These are phyloP conservation scores for Macropodus opercularis DNA, from an alignment of 2,797 vertebrate genomes.

Conservation along the genomic window DNA sequence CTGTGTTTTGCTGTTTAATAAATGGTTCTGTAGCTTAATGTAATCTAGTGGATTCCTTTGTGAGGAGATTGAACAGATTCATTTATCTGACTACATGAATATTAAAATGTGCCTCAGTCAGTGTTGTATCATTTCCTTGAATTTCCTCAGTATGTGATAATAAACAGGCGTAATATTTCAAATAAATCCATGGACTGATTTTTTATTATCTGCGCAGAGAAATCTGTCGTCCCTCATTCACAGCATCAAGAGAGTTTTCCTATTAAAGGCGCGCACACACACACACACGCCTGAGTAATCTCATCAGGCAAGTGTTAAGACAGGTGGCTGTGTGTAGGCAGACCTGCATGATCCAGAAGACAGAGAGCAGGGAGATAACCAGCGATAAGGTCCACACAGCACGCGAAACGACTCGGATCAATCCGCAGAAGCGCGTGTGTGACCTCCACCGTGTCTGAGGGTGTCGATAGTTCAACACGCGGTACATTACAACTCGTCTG, in stretches of 20 bases:
- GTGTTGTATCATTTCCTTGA: conserved; percentile 9
- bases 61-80: neutral
- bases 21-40: conserved; percentile 14
- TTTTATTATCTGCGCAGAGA: conserved; percentile 15
- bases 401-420: conserved; percentile 49
- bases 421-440: conserved; percentile 15
- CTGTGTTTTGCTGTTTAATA: conserved; percentile 16
- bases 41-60: conserved; percentile 13
- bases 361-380: conserved; percentile 44
- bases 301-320: conserved; percentile 52
- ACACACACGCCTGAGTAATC: conserved; percentile 58
- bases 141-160: conserved; percentile 13
- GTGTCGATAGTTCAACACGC: conserved; percentile 34
- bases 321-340: conserved; percentile 58
- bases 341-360: conserved; percentile 50
- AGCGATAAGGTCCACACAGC: conserved; percentile 36
- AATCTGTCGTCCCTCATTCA: conserved; percentile 42
- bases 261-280: too few relatives aligned
- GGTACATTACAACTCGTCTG: conserved; percentile 13
- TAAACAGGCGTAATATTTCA: conserved; percentile 23
- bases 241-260: conserved; percentile 27
- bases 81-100: conserved; percentile 28
- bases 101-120: conserved; percentile 19
- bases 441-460: too few relatives aligned
- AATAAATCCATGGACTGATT: conserved; percentile 22